Conservation (phyloP, 1,140 invertebrate species). For the Sycophaga agraensis region DNA sequence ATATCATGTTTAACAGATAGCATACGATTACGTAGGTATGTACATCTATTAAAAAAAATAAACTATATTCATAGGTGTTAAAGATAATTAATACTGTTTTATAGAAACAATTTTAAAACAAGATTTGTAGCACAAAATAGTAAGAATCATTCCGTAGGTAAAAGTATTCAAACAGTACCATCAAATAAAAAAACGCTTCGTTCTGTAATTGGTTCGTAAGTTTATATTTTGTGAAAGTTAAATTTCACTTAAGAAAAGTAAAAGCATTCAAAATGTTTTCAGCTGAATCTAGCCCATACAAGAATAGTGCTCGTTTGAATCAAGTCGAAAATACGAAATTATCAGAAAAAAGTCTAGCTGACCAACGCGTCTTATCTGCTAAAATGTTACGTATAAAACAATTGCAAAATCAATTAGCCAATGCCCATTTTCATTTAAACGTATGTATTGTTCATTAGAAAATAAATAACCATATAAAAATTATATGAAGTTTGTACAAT, state of each 20-base stretch:
- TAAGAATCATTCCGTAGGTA: slow-evolving; percentile 31
- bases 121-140: slow-evolving; percentile 45
- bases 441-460: slow-evolving; percentile 50
- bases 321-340: slow-evolving; percentile 41
- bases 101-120: slow-evolving; percentile 40
- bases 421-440: slow-evolving; percentile 75
- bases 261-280: not conserved
- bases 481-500: not conserved
- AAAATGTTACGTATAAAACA: slow-evolving; percentile 73
- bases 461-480: slow-evolving; percentile 10
- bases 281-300: slow-evolving; percentile 51
- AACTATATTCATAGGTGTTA: not conserved
- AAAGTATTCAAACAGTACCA: slow-evolving; percentile 36
- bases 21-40: slow-evolving; percentile 45
- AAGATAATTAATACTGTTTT: not conserved
- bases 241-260: not conserved
- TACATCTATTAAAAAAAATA: not conserved
- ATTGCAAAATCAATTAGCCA: slow-evolving; percentile 76
- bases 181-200: slow-evolving; percentile 53
- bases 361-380: slow-evolving; percentile 73
- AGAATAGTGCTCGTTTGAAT: slow-evolving; percentile 48
- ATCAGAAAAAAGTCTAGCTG: slow-evolving; percentile 57
- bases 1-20: slow-evolving; percentile 46
- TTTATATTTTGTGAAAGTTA: not conserved
- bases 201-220: slow-evolving; percentile 51